These are phyloP conservation scores for Myrmecophaga tridactyla DNA, from an alignment of 2,113 vertebrate species.

Conservation along the genomic window DNA sequence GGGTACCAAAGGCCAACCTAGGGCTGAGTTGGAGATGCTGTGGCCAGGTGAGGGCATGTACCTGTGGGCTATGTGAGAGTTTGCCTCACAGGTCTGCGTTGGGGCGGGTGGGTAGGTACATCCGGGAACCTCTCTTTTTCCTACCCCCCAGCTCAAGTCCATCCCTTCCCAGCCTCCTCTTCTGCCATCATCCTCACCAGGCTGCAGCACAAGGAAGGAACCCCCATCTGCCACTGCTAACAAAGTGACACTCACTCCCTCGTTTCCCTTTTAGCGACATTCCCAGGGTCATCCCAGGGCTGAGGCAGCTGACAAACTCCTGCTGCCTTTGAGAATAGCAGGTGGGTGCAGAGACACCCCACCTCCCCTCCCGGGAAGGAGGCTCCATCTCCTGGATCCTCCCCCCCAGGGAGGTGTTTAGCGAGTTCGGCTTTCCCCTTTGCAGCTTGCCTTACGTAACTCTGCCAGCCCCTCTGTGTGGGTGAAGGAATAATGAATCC, in stretches of 20 bases:
- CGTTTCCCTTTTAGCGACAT: not conserved
- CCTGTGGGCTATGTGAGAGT: not conserved
- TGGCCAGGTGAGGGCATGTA: no score
- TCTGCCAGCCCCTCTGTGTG: slow-evolving; percentile 23
- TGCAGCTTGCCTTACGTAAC: slow-evolving; percentile 45
- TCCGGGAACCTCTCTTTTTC: not conserved
- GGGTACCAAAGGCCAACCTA: not conserved
- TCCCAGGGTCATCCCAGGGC: not conserved
- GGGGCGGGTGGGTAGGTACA: not conserved
- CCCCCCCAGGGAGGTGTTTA: not conserved
- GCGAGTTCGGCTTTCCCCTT: not conserved
- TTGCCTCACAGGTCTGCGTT: fast-evolving
- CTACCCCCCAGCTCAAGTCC: not conserved
- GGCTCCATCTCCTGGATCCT: not conserved
- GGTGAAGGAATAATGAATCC: slow-evolving; percentile 40
- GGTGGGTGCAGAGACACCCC: not conserved
- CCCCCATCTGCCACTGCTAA: not conserved
- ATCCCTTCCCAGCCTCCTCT: not conserved
- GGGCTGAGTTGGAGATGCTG: not conserved
- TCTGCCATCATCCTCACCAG: not conserved
- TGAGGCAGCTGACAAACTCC: not conserved
- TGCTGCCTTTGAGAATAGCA: not conserved
- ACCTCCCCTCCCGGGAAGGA: not conserved
- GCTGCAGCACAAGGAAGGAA: not conserved
- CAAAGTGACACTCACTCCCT: not conserved